Percentiles rank a stretch among this genome's conserved stretches.
Evolutionary conservation across 2,888 invertebrate genomes (phyloP).

Genomic region (Chrysolina oricalcia): DNA sequence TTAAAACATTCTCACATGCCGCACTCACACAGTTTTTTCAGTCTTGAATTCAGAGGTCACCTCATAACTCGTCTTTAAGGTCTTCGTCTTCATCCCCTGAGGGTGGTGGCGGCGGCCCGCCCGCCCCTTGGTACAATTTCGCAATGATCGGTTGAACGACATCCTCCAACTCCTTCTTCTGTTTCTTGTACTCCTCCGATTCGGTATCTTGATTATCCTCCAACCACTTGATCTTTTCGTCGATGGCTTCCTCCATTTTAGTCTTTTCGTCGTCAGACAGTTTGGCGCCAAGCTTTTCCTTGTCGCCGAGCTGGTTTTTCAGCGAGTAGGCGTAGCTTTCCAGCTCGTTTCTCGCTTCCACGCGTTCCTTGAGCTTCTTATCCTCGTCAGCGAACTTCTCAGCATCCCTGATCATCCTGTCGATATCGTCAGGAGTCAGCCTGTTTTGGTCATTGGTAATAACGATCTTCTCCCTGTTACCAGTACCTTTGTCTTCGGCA

Average conservation of each 20-base stretch:
- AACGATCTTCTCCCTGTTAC: slow-evolving; percentile 98
- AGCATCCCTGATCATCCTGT: slow-evolving; percentile 99
- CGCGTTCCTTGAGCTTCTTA: slow-evolving; percentile 95
- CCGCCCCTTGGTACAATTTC: slow-evolving; percentile 93
- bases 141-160: slow-evolving; percentile 98
- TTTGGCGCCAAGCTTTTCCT: slow-evolving; percentile 86
- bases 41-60: slow-evolving; percentile 49
- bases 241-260: slow-evolving; percentile 96
- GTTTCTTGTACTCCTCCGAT: slow-evolving; percentile 88
- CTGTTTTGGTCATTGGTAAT: slow-evolving; percentile 98
- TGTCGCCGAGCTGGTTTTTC: slow-evolving; percentile 95
- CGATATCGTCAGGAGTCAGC: slow-evolving; percentile 98
- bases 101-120: slow-evolving; percentile 83
- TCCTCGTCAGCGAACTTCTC: slow-evolving; percentile 99
- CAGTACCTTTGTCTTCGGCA: slow-evolving; percentile 98
- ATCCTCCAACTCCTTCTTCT: slow-evolving; percentile 96
- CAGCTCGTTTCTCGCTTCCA: slow-evolving; percentile 96
- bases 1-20: slow-evolving; percentile 27
- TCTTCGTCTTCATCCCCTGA: slow-evolving; percentile 82
- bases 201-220: slow-evolving; percentile 96
- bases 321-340: slow-evolving; percentile 98
- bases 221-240: slow-evolving; percentile 98
- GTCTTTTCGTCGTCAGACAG: slow-evolving; percentile 90
- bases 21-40: slow-evolving; percentile 42
- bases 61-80: slow-evolving; percentile 89